Conservation (phyloP, 2,113 vertebrate species). For the Dasyurus viverrinus region DNA sequence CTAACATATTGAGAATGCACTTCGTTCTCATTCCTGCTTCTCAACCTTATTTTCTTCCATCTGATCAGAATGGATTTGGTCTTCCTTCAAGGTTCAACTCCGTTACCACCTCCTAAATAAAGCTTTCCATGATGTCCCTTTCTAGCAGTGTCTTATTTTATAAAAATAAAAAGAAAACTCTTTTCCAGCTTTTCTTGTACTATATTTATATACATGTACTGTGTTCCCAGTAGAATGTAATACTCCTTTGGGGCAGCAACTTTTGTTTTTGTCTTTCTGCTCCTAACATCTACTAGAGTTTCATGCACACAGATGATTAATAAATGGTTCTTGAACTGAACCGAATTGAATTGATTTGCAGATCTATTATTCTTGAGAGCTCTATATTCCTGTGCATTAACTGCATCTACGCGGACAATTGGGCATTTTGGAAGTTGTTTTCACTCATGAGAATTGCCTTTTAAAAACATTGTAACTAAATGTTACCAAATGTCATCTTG, state of each 20-base stretch:
- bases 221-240: not conserved
- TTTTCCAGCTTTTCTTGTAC: not conserved
- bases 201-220: not conserved
- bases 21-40: not conserved
- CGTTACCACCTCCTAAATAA: not conserved
- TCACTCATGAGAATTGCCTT: not conserved
- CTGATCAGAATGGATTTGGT: not conserved
- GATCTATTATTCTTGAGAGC: not conserved
- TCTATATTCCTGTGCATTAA: not conserved
- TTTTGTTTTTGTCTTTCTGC: not conserved
- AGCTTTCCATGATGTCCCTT: not conserved
- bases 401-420: not conserved
- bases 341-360: not conserved
- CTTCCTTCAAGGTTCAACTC: not conserved
- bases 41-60: not conserved
- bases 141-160: not conserved
- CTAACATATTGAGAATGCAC: not conserved
- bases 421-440: not conserved
- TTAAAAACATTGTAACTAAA: constrained; percentile 7
- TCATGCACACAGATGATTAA: not conserved
- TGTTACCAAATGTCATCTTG: constrained; percentile 5
- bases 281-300: not conserved
- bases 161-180: no score
- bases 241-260: not conserved
- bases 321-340: not conserved